These are phyloP conservation scores for Prenolepis imparis DNA, from an alignment of 2,888 invertebrate genomes.

Conservation along the genomic window DNA sequence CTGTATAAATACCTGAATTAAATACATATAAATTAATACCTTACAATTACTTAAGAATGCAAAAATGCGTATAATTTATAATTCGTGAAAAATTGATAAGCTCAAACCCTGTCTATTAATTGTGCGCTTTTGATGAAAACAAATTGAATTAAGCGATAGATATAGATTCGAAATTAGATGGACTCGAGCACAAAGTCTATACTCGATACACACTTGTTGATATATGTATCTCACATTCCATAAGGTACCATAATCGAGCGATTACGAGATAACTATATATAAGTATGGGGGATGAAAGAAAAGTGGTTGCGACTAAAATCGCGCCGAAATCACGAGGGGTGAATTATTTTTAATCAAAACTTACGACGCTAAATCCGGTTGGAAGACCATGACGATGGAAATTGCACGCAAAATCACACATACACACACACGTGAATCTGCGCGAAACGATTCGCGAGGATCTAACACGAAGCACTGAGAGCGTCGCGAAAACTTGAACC, in stretches of 20 bases:
- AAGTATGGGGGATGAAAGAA: neutral
- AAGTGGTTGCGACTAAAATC: neutral
- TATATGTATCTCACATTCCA: neutral
- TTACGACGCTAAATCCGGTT: constrained; percentile 21
- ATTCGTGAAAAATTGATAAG: neutral
- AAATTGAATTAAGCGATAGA: neutral
- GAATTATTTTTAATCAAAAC: neutral
- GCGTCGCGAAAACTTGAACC: constrained; percentile 64
- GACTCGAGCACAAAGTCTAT: neutral
- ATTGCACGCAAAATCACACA: constrained; percentile 4
- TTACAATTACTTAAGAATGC: neutral
- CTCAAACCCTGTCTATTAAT: neutral
- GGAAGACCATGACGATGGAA: neutral
- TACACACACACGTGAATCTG: constrained; percentile 39
- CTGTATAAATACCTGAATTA: neutral
- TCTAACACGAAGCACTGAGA: constrained; percentile 66
- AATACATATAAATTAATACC: neutral
- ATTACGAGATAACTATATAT: constrained; percentile 5
- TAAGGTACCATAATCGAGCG: neutral
- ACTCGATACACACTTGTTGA: constrained; percentile 9
- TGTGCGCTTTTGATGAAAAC: neutral
- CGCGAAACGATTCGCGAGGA: constrained; percentile 61
- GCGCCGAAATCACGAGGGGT: neutral
- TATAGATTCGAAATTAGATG: neutral
- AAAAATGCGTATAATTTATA: neutral